Conservation (phyloP, 2,888 invertebrate species). For the Ypsolopha scabrella region DNA sequence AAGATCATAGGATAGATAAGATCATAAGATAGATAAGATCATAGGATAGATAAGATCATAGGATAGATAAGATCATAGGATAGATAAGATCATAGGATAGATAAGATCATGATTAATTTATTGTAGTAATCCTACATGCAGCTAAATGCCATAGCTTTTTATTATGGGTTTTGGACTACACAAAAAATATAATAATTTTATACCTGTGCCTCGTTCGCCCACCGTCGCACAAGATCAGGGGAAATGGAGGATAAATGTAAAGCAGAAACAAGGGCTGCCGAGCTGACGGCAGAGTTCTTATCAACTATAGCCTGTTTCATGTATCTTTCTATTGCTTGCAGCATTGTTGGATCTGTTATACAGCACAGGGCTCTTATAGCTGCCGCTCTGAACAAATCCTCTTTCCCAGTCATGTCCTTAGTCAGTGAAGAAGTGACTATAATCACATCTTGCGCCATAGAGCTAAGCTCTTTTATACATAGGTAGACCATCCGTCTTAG, state of each 20-base stretch:
- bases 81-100: no score
- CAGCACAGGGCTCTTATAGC: conserved; percentile 97
- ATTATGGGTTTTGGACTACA: neutral
- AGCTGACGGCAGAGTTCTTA: conserved; percentile 93
- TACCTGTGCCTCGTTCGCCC: conserved; percentile 99
- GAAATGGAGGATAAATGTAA: conserved; percentile 82
- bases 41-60: no score
- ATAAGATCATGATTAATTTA: no score
- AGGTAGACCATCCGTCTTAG: conserved; percentile 96
- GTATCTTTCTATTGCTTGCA: conserved; percentile 97
- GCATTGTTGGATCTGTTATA: conserved; percentile 94
- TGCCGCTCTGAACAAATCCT: conserved; percentile 90
- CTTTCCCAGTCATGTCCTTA: conserved; percentile 98
- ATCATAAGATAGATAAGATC: no score
- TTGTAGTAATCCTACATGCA: no score
- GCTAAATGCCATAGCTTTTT: no score
- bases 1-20: no score
- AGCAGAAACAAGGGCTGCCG: conserved; percentile 96
- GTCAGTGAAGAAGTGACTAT: conserved; percentile 98
- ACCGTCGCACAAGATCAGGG: conserved; percentile 94
- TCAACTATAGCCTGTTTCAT: conserved; percentile 99
- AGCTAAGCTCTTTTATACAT: conserved; percentile 94
- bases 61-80: no score
- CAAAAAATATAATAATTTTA: conserved; percentile 30
- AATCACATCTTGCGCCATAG: conserved; percentile 97